A percentile compares a stretch with the other conserved stretches of the same genome.
Conservation (phyloP, 2,888 invertebrate genomes). For the Drosophila antonietae region DNA sequence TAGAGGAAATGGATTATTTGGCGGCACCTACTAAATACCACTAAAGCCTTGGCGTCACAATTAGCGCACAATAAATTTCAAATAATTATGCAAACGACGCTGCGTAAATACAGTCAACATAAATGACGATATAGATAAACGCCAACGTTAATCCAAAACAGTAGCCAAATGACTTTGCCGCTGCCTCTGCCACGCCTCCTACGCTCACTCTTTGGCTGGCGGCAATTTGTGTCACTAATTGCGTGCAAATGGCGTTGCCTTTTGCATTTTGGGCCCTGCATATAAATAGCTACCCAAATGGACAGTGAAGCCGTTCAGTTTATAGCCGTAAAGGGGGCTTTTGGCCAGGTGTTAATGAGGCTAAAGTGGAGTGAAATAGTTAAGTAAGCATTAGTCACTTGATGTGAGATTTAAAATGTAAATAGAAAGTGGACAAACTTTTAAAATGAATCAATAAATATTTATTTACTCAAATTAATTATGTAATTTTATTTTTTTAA, state of each 20-base stretch:
- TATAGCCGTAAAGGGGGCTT: neutral
- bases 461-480: too few species aligned
- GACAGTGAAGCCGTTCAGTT: constrained; percentile 34
- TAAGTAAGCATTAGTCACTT: neutral
- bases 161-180: constrained; percentile 29
- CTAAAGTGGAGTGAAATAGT: neutral
- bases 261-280: constrained; percentile 72
- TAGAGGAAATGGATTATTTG: constrained; percentile 11
- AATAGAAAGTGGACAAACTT: too few species aligned
- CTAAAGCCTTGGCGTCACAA: constrained; percentile 53
- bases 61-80: constrained; percentile 74
- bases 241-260: constrained; percentile 81
- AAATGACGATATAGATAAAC: constrained; percentile 19
- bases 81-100: constrained; percentile 62
- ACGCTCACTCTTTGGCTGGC: constrained; percentile 7
- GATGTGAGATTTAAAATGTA: neutral
- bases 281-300: constrained; percentile 59
- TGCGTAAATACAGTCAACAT: constrained; percentile 27
- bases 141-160: constrained; percentile 43
- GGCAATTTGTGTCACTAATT: constrained; percentile 84
- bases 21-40: constrained; percentile 56
- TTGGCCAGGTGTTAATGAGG: neutral
- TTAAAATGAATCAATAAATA: too few species aligned
- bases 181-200: neutral
- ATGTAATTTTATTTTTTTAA: too few species aligned